A percentile compares a stretch with the other conserved stretches of the same genome.
Conservation (phyloP, 2,113 vertebrate genomes). For the Corydoras sp. region DNA sequence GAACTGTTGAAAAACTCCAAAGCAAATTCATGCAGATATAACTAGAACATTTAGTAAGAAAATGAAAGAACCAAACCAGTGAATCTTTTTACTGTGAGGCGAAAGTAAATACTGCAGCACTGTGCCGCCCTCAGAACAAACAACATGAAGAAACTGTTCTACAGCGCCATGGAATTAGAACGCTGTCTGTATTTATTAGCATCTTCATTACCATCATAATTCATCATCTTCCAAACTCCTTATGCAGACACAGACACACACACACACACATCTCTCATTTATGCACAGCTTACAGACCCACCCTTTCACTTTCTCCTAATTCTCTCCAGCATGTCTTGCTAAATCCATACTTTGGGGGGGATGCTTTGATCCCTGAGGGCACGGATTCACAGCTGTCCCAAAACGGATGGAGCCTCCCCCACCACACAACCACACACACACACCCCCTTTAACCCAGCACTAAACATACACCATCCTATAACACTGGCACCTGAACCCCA, state of each 20-base stretch:
- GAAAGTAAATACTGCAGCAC: too few species aligned
- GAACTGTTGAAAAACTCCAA: not conserved
- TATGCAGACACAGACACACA: not conserved
- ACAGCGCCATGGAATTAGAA: not conserved
- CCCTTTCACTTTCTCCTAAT: slow-evolving; percentile 21
- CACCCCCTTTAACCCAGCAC: not conserved
- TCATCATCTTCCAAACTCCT: not conserved
- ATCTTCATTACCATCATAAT: not conserved
- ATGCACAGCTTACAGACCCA: slow-evolving; percentile 9
- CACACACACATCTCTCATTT: not conserved
- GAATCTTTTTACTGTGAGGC: not conserved
- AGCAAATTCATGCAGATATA: not conserved
- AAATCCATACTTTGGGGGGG: slow-evolving; percentile 23
- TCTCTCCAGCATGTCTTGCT: slow-evolving; percentile 44
- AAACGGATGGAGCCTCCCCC: slow-evolving; percentile 18
- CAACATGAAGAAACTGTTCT: not conserved
- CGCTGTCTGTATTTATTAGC: not conserved
- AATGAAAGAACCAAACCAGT: not conserved
- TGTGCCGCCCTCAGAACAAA: too few species aligned
- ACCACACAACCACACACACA: slow-evolving; percentile 2
- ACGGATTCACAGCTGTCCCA: slow-evolving; percentile 54
- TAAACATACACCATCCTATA: slow-evolving; percentile 6
- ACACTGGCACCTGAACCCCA: slow-evolving; percentile 42
- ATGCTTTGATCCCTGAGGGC: slow-evolving; percentile 30
- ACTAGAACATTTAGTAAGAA: not conserved